A percentile compares a stretch with the other conserved stretches of the same genome.
phyloP scores from a whole-genome alignment of 2,113 vertebrate genomes.

The Nibea albiflora region DNA sequence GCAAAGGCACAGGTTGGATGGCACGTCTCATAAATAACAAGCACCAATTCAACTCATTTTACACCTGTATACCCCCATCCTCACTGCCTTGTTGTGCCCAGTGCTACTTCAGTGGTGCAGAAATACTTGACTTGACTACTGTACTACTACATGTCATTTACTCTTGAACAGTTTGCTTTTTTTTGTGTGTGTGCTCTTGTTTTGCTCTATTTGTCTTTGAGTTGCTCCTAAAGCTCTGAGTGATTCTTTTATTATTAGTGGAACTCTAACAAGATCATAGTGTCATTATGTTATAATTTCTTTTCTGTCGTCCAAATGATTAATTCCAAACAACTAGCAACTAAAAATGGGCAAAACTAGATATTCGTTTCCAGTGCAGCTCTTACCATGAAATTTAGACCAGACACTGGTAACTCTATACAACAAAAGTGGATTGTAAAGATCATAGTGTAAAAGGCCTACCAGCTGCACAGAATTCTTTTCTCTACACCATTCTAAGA shows the following conservation, averaged over 20 bases:
- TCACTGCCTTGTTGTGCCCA: background rate
- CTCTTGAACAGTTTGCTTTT: background rate
- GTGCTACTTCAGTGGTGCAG: background rate
- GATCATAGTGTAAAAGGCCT: background rate
- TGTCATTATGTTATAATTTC: background rate
- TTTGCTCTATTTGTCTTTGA: background rate
- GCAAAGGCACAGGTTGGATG: background rate
- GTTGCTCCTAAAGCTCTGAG: background rate
- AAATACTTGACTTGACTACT: background rate
- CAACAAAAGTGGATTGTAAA: background rate
- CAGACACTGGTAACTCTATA: too few relatives aligned
- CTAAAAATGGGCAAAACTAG: background rate
- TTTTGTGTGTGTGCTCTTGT: background rate
- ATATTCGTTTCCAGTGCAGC: too few relatives aligned
- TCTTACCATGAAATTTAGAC: too few relatives aligned
- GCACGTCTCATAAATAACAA: conserved; percentile 5
- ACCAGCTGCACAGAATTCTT: background rate
- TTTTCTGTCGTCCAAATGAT: background rate
- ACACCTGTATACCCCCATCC: background rate
- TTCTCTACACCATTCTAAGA: background rate
- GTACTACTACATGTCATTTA: background rate
- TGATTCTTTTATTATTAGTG: background rate
- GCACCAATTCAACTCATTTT: background rate
- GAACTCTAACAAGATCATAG: background rate
- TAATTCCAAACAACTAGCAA: background rate